phyloP scores from a whole-genome alignment of 2,888 invertebrate genomes.

The Germaria angustata region DNA sequence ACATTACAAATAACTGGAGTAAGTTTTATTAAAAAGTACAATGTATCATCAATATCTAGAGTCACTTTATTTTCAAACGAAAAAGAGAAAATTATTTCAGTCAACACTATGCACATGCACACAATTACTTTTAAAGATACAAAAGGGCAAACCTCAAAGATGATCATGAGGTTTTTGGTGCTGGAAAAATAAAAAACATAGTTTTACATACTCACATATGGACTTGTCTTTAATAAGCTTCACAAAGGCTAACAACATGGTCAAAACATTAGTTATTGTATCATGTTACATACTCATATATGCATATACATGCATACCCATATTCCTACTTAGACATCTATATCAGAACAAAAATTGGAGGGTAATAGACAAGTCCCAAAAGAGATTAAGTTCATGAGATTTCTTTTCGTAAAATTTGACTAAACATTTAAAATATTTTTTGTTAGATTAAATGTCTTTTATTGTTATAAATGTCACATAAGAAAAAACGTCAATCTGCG shows the following conservation, averaged over 20 bases:
- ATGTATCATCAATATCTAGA: neutral
- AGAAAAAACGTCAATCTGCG: no score
- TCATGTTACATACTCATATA: constrained; percentile 47
- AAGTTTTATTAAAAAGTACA: neutral
- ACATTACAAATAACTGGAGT: neutral
- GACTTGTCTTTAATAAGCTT: constrained; percentile 53
- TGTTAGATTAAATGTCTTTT: no score
- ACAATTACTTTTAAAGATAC: neutral
- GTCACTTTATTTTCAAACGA: neutral
- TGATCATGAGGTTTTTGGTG: constrained; percentile 41
- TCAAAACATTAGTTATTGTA: constrained; percentile 58
- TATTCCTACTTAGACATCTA: constrained; percentile 34
- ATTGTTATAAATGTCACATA: no score
- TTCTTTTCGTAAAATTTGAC: no score
- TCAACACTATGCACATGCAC: neutral
- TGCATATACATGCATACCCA: neutral
- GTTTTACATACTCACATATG: neutral
- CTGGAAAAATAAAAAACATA: neutral
- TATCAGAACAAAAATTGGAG: neutral
- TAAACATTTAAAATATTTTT: no score
- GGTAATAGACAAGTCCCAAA: neutral
- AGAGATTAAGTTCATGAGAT: no score
- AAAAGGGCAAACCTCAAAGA: constrained; percentile 30
- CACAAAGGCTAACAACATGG: constrained; percentile 49
- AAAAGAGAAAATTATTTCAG: neutral